phyloP scores from a whole-genome alignment of 2,888 invertebrate genomes.

The Pristionchus japonicus region DNA sequence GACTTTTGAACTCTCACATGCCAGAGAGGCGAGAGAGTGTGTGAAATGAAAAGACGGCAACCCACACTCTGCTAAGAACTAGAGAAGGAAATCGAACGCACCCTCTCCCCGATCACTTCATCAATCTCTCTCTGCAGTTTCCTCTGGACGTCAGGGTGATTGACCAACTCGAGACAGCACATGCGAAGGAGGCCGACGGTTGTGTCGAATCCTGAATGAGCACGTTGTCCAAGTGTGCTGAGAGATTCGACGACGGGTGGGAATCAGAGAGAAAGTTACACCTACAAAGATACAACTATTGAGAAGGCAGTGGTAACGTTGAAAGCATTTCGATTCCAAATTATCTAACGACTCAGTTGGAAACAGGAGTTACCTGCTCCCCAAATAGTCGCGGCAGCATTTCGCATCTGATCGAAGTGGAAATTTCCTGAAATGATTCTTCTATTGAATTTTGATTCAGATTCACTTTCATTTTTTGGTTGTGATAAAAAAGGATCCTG shows the following conservation, averaged over 20 bases:
- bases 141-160: neutral
- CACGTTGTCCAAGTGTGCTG: no score
- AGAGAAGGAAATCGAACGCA: neutral
- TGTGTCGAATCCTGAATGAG: constrained; percentile 23
- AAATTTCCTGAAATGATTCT: neutral
- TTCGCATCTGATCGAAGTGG: neutral
- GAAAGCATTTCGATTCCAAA: no score
- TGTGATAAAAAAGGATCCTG: no score
- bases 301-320: no score
- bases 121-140: constrained; percentile 33
- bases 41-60: no score
- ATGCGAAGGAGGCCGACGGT: neutral
- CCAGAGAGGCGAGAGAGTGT: no score
- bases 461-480: no score
- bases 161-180: constrained; percentile 23
- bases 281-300: no score
- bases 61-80: neutral
- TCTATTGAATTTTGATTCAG: neutral
- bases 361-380: constrained; percentile 42
- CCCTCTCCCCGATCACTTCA: constrained; percentile 17
- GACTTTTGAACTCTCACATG: no score
- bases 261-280: no score
- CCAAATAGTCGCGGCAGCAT: constrained; percentile 8
- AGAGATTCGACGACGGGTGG: no score
- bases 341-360: no score